Evolutionary conservation across 2,888 invertebrate species (phyloP).

Genomic region (Orthosia gracilis): DNA sequence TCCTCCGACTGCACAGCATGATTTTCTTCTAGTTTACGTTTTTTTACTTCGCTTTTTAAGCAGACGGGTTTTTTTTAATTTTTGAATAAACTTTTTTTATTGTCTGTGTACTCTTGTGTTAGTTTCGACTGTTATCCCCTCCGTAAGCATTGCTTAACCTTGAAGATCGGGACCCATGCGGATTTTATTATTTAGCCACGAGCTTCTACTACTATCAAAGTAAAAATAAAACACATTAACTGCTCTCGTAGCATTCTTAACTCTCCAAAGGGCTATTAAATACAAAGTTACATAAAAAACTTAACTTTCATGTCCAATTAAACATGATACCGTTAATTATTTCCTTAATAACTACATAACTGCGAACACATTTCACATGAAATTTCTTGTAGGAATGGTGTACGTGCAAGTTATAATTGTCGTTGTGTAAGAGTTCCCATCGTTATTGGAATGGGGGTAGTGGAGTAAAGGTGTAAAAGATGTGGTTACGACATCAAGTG

Average conservation of each 20-base stretch:
- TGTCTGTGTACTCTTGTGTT: too few species aligned
- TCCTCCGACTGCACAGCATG: too few species aligned
- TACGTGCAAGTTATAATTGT: slow-evolving; percentile 39
- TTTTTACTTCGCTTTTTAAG: too few species aligned
- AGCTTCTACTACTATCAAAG: too few species aligned
- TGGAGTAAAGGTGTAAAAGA: slow-evolving; percentile 36
- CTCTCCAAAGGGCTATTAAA: neutral
- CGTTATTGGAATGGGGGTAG: slow-evolving; percentile 38
- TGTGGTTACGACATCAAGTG: slow-evolving; percentile 18
- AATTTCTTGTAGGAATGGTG: slow-evolving; percentile 22
- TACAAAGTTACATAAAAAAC: slow-evolving; percentile 16
- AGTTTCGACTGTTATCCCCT: too few species aligned
- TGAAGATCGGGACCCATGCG: too few species aligned
- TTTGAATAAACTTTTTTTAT: too few species aligned
- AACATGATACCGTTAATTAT: slow-evolving; percentile 42
- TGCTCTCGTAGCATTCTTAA: neutral
- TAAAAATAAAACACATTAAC: neutral
- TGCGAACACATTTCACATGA: slow-evolving; percentile 15
- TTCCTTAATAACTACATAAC: slow-evolving; percentile 47
- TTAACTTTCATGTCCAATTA: slow-evolving; percentile 27
- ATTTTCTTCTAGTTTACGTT: too few species aligned
- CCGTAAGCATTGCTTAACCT: too few species aligned
- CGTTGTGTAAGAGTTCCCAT: slow-evolving; percentile 51
- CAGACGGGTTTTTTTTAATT: too few species aligned
- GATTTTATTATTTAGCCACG: too few species aligned